Percentiles rank a stretch among this genome's conserved stretches.
These are phyloP conservation scores for Odontocolon sp. DNA, from an alignment of 2,888 invertebrate species.

Conservation along the genomic window DNA sequence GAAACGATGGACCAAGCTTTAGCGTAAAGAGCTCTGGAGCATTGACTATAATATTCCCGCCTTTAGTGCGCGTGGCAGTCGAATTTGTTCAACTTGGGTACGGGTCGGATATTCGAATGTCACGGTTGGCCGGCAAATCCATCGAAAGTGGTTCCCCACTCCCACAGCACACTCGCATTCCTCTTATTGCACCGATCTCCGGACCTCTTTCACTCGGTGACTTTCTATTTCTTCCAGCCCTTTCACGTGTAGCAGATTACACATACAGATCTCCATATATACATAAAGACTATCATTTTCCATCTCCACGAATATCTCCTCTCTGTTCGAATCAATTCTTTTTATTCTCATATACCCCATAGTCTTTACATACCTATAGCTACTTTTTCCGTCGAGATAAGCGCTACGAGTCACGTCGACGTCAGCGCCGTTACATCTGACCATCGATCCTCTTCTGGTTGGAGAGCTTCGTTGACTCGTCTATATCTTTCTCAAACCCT, in stretches of 20 bases:
- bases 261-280: not conserved
- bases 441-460: constrained; percentile 9
- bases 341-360: constrained; percentile 28
- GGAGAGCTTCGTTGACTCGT: constrained; percentile 3
- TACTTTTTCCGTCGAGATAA: not conserved
- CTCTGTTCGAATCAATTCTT: constrained; percentile 29
- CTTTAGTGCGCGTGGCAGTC: constrained; percentile 5
- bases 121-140: constrained; percentile 49
- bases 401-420: not conserved
- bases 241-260: constrained; percentile 15
- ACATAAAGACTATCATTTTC: constrained; percentile 25
- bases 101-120: constrained; percentile 42
- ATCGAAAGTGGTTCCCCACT: constrained; percentile 46
- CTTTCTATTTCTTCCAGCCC: constrained; percentile 36
- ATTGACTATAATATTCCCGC: constrained; percentile 2
- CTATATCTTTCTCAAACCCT: not conserved
- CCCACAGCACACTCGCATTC: constrained; percentile 25
- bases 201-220: constrained; percentile 33
- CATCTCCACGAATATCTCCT: constrained; percentile 1
- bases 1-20: constrained; percentile 19
- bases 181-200: constrained; percentile 39
- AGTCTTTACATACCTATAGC: constrained; percentile 11
- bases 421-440: constrained; percentile 21
- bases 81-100: constrained; percentile 40
- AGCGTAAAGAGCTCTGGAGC: constrained; percentile 9